These are phyloP conservation scores for Ophiodon elongatus DNA, from an alignment of 2,113 vertebrate species.

Conservation along the genomic window DNA sequence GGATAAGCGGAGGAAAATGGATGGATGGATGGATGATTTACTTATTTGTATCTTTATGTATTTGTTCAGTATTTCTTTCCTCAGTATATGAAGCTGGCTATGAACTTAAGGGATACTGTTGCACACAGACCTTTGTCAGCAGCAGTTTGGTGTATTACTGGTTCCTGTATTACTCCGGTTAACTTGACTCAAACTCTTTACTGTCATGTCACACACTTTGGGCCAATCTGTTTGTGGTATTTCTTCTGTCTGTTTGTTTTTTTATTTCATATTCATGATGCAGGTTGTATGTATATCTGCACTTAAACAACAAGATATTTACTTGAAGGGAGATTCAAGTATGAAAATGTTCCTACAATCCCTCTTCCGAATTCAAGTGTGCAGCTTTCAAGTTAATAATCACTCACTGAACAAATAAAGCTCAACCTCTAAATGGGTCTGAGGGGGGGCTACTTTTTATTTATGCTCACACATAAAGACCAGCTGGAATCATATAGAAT, in stretches of 20 bases:
- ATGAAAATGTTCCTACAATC: background rate
- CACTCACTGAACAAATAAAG: conserved; percentile 69
- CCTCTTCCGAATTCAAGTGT: conserved; percentile 12
- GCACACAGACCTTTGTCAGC: background rate
- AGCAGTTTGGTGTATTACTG: background rate
- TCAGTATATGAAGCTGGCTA: background rate
- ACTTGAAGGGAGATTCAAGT: too few relatives aligned
- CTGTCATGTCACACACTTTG: background rate
- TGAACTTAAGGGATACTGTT: background rate
- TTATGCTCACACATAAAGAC: background rate
- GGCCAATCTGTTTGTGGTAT: background rate
- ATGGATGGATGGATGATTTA: too few relatives aligned
- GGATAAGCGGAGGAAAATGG: too few relatives aligned
- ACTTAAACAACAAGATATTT: background rate
- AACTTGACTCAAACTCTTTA: background rate
- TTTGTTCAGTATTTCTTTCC: background rate
- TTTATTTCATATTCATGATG: background rate
- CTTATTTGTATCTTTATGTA: background rate
- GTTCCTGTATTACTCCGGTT: background rate
- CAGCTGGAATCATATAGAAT: background rate
- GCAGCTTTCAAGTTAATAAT: conserved; percentile 72
- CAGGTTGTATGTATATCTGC: background rate
- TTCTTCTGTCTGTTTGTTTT: background rate
- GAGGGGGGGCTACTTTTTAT: background rate
- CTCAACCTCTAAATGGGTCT: background rate